Evolutionary conservation across 2,888 invertebrate species (phyloP), one percentile per base, ranked within the genome.

Genomic region (Morpho achilles): DNA sequence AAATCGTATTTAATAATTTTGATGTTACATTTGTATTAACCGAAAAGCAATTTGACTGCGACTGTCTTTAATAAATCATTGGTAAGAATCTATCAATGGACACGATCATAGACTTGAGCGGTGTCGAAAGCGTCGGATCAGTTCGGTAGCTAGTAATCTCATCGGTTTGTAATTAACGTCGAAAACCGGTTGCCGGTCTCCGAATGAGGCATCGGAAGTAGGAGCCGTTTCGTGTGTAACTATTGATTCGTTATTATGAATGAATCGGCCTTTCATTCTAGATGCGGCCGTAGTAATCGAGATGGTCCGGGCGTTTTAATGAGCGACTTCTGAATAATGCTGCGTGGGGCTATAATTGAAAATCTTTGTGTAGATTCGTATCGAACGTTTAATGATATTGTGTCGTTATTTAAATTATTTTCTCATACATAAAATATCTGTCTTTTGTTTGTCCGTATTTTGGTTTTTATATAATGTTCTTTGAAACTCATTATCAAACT

Each of bases 201-300:
- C 71, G 72, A 77, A 74, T 76, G 76, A 80, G 75, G 79, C 72
- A 74, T 82, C 78, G 77, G 82, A 81, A 81, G 82, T 78, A 73
- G 78, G 76, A 79, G 77, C 79, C 76, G 75, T 71, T 66, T 71
- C 69, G 74, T 69, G 71, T 71, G 70, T 67, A 70, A 67, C 75
- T 75, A 79, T 79, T 76, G 77, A 79, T 75, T 87, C 85, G 84
- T 89, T 87, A 87, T 80, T 78, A 84, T 85, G 82, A 85, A 89
- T 89, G 86, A 87, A 86, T 87, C 80, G 83, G 77, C 74, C 82
- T 80, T 87, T 85, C 81, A 79, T 81, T 75, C 74, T 73, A 65
- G 67, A 66, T 71, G 68, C 68, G 68, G 70, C 74, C 73, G 75
- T 79, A 78, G 79, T 74, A 75, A 73, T 70, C 69, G 69, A 73